Evolutionary conservation across 2,888 invertebrate species (phyloP).

Genomic region (Polyommatus icarus): DNA sequence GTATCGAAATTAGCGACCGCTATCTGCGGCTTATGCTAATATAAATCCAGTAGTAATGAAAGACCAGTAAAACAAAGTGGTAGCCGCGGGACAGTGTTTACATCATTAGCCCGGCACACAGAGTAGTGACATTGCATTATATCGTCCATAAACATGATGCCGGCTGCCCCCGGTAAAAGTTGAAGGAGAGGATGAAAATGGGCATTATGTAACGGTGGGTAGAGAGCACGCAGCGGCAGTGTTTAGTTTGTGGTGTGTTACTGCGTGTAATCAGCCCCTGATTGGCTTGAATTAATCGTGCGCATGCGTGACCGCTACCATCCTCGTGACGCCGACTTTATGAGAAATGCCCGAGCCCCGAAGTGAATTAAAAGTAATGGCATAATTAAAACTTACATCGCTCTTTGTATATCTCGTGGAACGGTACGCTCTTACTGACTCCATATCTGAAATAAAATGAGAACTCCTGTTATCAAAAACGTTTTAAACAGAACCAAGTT

Average conservation of each 20-base stretch:
- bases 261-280: conserved; percentile 78
- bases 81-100: conserved; percentile 47
- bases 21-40: conserved; percentile 18
- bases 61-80: conserved; percentile 36
- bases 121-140: conserved; percentile 67
- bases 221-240: conserved; percentile 47
- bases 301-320: conserved; percentile 76
- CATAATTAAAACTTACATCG: conserved; percentile 71
- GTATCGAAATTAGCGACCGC: conserved; percentile 3
- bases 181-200: conserved; percentile 41
- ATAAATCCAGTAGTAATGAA: conserved; percentile 28
- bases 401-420: conserved; percentile 55
- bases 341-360: conserved; percentile 65
- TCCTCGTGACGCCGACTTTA: conserved; percentile 59
- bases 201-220: conserved; percentile 45
- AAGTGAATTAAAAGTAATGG: conserved; percentile 74
- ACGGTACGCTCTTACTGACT: conserved; percentile 42
- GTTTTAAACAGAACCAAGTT: not conserved
- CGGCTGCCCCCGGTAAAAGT: conserved; percentile 33
- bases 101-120: conserved; percentile 44
- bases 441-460: not conserved
- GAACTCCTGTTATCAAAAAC: not conserved
- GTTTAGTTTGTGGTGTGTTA: conserved; percentile 60
- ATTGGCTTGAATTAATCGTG: conserved; percentile 79
- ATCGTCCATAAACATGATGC: conserved; percentile 55